Percentiles rank a stretch among this genome's conserved stretches.
phyloP scores from a whole-genome alignment of 2,797 vertebrate species.

The Centroberyx gerrardi region DNA sequence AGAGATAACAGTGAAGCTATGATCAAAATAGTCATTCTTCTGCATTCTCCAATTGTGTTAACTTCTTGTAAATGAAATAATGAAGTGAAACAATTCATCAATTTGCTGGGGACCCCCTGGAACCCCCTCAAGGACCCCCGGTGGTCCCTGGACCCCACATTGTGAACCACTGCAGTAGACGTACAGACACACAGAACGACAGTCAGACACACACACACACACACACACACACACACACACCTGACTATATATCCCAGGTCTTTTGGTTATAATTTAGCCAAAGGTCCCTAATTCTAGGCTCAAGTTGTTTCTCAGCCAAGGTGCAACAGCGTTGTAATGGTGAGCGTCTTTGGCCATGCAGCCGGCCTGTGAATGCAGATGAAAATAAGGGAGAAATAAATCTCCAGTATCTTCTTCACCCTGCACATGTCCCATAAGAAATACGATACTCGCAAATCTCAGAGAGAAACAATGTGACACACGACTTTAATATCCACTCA shows the following conservation, averaged over 20 bases:
- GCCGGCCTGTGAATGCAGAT: constrained; percentile 6
- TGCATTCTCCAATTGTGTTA: no score
- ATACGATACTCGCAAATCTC: constrained; percentile 57
- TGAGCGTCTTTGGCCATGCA: constrained; percentile 33
- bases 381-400: constrained; percentile 28
- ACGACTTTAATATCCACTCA: constrained; percentile 60
- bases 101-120: no score
- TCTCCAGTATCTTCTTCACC: constrained; percentile 36
- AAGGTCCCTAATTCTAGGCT: constrained; percentile 13
- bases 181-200: no score
- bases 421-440: constrained; percentile 46
- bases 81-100: no score
- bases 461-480: constrained; percentile 65
- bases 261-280: constrained; percentile 3
- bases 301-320: constrained; percentile 19
- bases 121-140: no score
- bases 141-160: no score
- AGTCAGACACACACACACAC: neutral
- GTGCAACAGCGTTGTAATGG: constrained; percentile 4
- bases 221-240: no score
- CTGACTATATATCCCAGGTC: neutral
- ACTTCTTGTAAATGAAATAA: no score
- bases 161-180: no score
- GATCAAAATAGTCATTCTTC: no score
- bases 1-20: no score